Base-by-base conservation (phyloP, 2,113 vertebrate genomes). In the Poecile atricapillus region DNA sequence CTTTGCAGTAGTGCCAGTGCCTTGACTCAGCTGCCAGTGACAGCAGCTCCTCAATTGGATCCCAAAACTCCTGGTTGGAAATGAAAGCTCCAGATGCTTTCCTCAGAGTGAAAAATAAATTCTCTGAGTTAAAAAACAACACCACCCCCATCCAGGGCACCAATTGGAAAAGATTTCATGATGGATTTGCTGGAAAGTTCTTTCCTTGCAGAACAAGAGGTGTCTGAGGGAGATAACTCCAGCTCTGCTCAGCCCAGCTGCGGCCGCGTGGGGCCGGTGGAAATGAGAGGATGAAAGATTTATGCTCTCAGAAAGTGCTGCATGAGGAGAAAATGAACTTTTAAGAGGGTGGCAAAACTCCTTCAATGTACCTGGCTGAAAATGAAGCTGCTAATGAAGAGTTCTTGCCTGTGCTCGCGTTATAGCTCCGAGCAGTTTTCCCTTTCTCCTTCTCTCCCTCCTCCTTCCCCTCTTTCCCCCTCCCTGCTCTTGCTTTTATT, bases 371-470 rank as follows among this genome's bases (percentile, higher is more conserved):
- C 56, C 76, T 70, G 68, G 55, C 60, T 35, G 79, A 52, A 90
- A 90, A 92, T 63, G 17, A 55, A 87, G 73, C 25, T 59, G 69
- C 82, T 82, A 44, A 91, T 76, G 93, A 92, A 84, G 83, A 92
- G 80, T 75, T 53, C 73, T 77, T 89, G 79, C 83, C 76, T 67
- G 68, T 37, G 76, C 64, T 28, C 6, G 5, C 62, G n/a, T 47
- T 30, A 43, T 5, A 59, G 83, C 91, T 89, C 80, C 41, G 5
- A 94, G 91, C 60, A 58, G 19, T 90, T 92, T 92, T 67, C 39
- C 52, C 74, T 87, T 87, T 68, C 19, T 62, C n/a, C 47, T 64
- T 30, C 71, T 49, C 68, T 13, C 46, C 64, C 47, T 81, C 44
- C 64, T 69, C 47, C 55, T 17, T 41, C 43, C 7, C 30, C 15